Evolutionary conservation across 2,113 vertebrate species (phyloP), one percentile per base, ranked within the genome.

Genomic region (Oenanthe melanoleuca): DNA sequence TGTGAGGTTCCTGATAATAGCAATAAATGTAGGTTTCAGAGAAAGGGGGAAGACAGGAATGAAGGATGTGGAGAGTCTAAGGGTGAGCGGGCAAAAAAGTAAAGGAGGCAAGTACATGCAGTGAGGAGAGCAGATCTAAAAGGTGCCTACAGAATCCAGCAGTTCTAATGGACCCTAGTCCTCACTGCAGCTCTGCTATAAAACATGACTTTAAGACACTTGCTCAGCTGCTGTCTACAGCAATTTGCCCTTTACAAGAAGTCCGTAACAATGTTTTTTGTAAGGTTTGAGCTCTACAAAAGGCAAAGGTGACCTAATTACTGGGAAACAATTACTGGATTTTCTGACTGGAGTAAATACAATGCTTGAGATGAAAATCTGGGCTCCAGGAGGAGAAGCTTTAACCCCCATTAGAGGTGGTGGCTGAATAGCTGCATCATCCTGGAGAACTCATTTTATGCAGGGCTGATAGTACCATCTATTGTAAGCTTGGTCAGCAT

Each of bases 271-370:
- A 11, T 66, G 53, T 26, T 90, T 90, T 90, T 83, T 81, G n/a
- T 80, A 1, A 93, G 78, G 31, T 90, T 90, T 79, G 56, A 83
- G 49, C 21, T 79, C 40, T 69, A 69, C 57, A 88, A 87, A 93
- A 95, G 72, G 72, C 57, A 93, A 94, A 86, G 33, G 60, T 88
- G 83, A 75, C 25, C 40, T 88, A 84, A 92, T 90, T 93, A 84
- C 72, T 78, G 38, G 37, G 61, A 87, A 90, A 37, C 65, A 86
- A 94, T 84, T 86, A 88, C 88, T 75, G 40, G 45, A 38, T 92
- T 96, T 93, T 93, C 67, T 81, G 86, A 47, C 65, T 81, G 75
- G 92, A 88, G 56, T 74, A 93, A 92, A 92, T 84, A 86, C 45
- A 80, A 7, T 71, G 37, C n/a, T 92, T 72, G 40, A 86, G 82